These are phyloP conservation scores for Sander vitreus DNA, from an alignment of 2,113 vertebrate genomes.

Conservation along the genomic window DNA sequence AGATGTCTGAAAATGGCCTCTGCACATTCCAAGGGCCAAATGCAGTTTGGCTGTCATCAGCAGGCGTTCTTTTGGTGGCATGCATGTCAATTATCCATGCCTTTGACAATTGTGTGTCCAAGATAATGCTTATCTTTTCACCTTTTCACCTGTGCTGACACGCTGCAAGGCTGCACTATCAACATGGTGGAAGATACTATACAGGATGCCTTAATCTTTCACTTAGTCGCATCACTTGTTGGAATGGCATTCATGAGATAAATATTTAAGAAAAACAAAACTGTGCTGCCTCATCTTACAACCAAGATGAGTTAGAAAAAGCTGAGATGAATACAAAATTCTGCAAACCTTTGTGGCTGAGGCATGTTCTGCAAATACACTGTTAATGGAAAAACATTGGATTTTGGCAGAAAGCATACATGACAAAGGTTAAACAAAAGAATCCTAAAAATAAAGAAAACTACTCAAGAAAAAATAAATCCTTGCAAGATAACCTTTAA, in stretches of 20 bases:
- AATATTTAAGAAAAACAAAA: constrained; percentile 31
- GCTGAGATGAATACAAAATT: background rate
- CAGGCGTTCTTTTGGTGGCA: constrained; percentile 64
- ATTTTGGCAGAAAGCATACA: background rate
- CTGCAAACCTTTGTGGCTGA: background rate
- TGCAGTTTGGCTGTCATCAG: constrained; percentile 79
- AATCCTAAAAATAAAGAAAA: constrained; percentile 6
- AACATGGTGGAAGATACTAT: constrained; percentile 51
- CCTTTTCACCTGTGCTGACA: constrained; percentile 75
- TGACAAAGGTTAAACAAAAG: constrained; percentile 5
- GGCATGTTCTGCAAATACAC: constrained; percentile 3
- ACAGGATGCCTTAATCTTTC: constrained; percentile 48
- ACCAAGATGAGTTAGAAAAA: background rate
- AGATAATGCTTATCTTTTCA: constrained; percentile 82
- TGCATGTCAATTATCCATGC: constrained; percentile 73
- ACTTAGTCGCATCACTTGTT: constrained; percentile 26
- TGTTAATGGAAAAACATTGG: background rate
- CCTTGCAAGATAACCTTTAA: background rate
- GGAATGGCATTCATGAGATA: constrained; percentile 39
- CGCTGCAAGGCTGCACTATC: constrained; percentile 53
- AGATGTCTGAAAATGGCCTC: constrained; percentile 73
- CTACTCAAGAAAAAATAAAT: constrained; percentile 27
- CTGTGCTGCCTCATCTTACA: background rate
- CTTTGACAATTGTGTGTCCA: constrained; percentile 71
- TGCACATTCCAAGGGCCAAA: constrained; percentile 78